Base-by-base conservation (phyloP, 37 sponge, comb jelly and placozoan genomes). In the Ianthella basta region DNA sequence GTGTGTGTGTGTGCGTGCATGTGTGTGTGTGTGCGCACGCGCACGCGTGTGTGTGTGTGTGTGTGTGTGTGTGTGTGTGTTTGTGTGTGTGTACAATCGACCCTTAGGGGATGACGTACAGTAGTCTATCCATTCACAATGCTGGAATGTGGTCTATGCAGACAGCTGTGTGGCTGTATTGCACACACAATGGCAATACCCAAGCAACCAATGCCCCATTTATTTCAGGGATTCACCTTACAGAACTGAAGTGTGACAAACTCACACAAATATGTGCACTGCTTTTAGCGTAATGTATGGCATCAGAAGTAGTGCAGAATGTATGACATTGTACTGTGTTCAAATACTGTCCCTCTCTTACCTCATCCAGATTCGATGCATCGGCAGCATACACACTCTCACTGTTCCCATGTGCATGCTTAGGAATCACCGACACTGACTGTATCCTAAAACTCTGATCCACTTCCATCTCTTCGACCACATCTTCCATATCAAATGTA, bases 321-420 rank as follows among this genome's bases (percentile, higher is more conserved):
- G n/a, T n/a, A n/a, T n/a, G n/a, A n/a, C n/a, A n/a, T n/a, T n/a
- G n/a, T n/a, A n/a, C n/a, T n/a, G n/a, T n/a, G n/a, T n/a, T n/a
- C n/a, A n/a, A n/a, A n/a, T n/a, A n/a, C n/a, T n/a, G n/a, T n/a
- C n/a, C 93, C 89, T 56, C 73, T 3, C 74, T 55, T 29, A 88
- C 88, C 67, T 84, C 77, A 81, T 56, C 63, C 23, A 89, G 65
- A 39, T 54, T 56, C 4, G 57, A 19, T 25, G 87, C 53, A 59
- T 83, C 84, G 13, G 53, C 82, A 32, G 77, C 30, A 60, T 92
- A 92, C 24, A 91, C 80, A 0, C 37, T 3, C 15, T 92, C 89
- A 15, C 30, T 33, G 24, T 63, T n/a, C 0, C 53, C 81, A 50
- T 35, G 38, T 16, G 44, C 44, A 55, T 61, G 55, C 19, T 40